Percentiles rank a stretch among this genome's conserved stretches.
Evolutionary conservation across 1,140 invertebrate genomes (phyloP).

Genomic region (Platyura marginata): DNA sequence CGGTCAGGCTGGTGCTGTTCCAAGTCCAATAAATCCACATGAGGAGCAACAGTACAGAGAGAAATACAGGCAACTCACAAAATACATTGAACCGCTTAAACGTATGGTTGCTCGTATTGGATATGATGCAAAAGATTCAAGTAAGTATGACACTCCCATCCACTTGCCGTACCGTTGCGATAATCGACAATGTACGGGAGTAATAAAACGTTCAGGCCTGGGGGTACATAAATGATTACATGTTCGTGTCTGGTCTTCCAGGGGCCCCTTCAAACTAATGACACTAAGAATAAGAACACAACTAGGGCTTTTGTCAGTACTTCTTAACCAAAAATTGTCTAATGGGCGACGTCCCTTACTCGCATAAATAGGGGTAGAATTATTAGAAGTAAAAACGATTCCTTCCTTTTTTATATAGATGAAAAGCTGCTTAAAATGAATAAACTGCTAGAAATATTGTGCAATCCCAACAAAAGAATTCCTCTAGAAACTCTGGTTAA

Average conservation of each 20-base stretch:
- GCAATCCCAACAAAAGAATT: slow-evolving; percentile 71
- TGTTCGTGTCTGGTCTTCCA: too few relatives aligned
- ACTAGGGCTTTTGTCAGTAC: background rate
- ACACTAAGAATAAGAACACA: background rate
- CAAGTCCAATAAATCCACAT: slow-evolving; percentile 41
- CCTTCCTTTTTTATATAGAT: slow-evolving; percentile 16
- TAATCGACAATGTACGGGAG: too few relatives aligned
- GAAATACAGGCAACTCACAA: slow-evolving; percentile 77
- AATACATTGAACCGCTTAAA: slow-evolving; percentile 81
- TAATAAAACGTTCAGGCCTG: too few relatives aligned
- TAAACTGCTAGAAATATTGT: slow-evolving; percentile 74
- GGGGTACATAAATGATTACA: too few relatives aligned
- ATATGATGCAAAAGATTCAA: slow-evolving; percentile 51
- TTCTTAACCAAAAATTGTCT: too few relatives aligned
- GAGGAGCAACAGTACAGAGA: slow-evolving; percentile 83
- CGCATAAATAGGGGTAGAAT: too few relatives aligned
- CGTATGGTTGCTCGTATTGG: slow-evolving; percentile 73
- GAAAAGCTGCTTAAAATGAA: slow-evolving; percentile 84
- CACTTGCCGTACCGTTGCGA: too few relatives aligned
- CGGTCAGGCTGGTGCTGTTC: slow-evolving; percentile 41
- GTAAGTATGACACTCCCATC: too few relatives aligned
- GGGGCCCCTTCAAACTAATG: too few relatives aligned
- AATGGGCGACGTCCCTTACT: too few relatives aligned
- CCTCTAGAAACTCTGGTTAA: slow-evolving; percentile 75
- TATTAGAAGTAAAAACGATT: too few relatives aligned